Conservation (phyloP, 2,113 vertebrate genomes). For the Mesembrinibis cayennensis region DNA sequence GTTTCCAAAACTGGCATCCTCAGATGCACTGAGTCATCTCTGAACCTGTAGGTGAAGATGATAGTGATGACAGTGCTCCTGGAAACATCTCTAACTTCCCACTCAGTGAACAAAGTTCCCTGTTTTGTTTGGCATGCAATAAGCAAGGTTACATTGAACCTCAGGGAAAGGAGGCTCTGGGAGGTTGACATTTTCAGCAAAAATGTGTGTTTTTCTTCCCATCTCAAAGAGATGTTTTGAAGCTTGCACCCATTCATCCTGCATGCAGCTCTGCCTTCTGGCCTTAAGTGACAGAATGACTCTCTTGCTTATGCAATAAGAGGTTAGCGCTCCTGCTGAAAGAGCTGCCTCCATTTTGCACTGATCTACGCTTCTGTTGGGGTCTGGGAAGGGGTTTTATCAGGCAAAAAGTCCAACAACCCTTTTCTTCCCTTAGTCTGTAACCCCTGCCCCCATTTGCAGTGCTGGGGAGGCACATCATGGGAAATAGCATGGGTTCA, state of each 20-base stretch:
- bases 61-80: conserved; percentile 17
- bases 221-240: neutral
- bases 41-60: conserved; percentile 22
- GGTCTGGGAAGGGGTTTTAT: neutral
- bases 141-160: neutral
- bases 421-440: neutral
- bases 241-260: neutral
- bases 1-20: conserved; percentile 17
- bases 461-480: neutral
- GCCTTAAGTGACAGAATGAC: neutral
- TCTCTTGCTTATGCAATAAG: neutral
- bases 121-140: neutral
- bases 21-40: conserved; percentile 21
- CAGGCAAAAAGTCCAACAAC: neutral
- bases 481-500: neutral
- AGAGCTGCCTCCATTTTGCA: neutral
- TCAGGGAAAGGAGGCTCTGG: neutral
- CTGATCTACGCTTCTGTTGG: neutral
- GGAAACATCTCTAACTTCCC: conserved; percentile 1
- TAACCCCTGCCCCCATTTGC: neutral
- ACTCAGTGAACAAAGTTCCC: conserved; percentile 6
- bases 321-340: neutral
- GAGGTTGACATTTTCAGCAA: neutral
- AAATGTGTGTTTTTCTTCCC: neutral
- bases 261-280: neutral